Base-by-base conservation (phyloP, 2,888 invertebrate genomes). In the Melanchra persicariae region DNA sequence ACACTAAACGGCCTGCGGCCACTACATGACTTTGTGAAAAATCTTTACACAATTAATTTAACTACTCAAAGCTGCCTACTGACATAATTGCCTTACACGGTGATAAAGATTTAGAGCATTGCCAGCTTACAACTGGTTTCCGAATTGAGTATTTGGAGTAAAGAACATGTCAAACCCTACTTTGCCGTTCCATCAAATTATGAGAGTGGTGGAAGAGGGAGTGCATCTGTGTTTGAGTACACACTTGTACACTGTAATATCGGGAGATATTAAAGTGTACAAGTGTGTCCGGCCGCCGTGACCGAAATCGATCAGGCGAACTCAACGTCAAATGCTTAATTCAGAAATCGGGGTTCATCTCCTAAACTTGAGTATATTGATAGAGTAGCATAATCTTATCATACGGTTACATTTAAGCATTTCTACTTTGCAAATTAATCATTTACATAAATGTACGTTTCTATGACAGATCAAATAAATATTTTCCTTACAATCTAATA, bases 401-500 rank as follows among this genome's bases (percentile, higher is more conserved):
- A n/a, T n/a, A n/a, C n/a, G 8, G 10, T 54, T 54, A 30, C 5
- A 9, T 26, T 17, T 52, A 52, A 52, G 19, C 26, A 30, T 19
- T 19, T 52, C 24, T 26, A 52, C 3, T 19, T 9, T 8, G 19
- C 17, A 12, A 52, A 8, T 52, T 26, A 51, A 51, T 15, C 7
- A 51, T 51, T 15, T n/a, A n/a, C 10, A 12, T 26, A 19, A 19
- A 51, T 15, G 15, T 7, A 51, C 1, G 15, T 24, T 5, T 15
- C 24, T 24, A 3, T 15, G 7, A 49, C 22, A 15, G 40, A 40
- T 40, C 5, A 40, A 1, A 37, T 37, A 10, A 40, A 40, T 40
- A 40, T 54, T 54, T n/a, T 52, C n/a, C 30, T 54, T 57, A 57
- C 57, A 57, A 37, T 57, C 37, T 57, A 1, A 34, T 37, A 37